Percentiles rank a stretch among this genome's conserved stretches.
Conservation (phyloP, 1,140 invertebrate species). For the Drosophila azteca region DNA sequence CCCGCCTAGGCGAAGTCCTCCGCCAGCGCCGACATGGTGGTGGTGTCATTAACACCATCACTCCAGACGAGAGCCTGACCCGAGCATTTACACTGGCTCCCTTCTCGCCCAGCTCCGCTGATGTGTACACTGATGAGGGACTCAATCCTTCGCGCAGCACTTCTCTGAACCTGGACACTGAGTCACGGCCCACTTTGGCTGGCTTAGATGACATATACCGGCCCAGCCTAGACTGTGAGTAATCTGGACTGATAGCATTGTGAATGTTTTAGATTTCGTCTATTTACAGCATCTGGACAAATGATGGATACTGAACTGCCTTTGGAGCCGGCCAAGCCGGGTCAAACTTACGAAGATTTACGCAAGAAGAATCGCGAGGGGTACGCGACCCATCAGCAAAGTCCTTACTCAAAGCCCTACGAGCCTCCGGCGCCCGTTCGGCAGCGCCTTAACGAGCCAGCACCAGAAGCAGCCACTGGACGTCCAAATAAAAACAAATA, state of each 20-base stretch:
- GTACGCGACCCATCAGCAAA: conserved; percentile 84
- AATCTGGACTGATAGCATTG: background rate
- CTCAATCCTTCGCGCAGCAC: conserved; percentile 52
- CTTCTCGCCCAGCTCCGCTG: conserved; percentile 77
- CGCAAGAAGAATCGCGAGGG: conserved; percentile 86
- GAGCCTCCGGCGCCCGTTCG: conserved; percentile 49
- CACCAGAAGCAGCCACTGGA: conserved; percentile 8
- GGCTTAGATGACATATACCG: conserved; percentile 85
- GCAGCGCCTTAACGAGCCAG: conserved; percentile 27
- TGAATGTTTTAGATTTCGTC: background rate
- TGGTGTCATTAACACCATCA: conserved; percentile 58
- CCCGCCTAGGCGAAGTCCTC: conserved; percentile 71
- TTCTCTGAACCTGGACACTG: conserved; percentile 84
- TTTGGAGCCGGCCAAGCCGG: conserved; percentile 66
- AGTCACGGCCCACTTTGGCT: conserved; percentile 77
- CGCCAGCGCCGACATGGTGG: conserved; percentile 63
- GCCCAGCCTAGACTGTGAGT: conserved; percentile 84
- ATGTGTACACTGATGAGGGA: conserved; percentile 84
- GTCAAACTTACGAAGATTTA: conserved; percentile 86
- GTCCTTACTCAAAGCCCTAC: conserved; percentile 62
- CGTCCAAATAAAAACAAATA: conserved; percentile 62
- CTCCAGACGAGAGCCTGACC: conserved; percentile 83
- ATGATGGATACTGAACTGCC: conserved; percentile 68
- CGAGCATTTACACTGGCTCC: conserved; percentile 84
- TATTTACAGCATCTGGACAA: conserved; percentile 24